A percentile compares a stretch with the other conserved stretches of the same genome.
These are phyloP conservation scores for Ericerus pela DNA, from an alignment of 1,140 invertebrate species.

Conservation along the genomic window DNA sequence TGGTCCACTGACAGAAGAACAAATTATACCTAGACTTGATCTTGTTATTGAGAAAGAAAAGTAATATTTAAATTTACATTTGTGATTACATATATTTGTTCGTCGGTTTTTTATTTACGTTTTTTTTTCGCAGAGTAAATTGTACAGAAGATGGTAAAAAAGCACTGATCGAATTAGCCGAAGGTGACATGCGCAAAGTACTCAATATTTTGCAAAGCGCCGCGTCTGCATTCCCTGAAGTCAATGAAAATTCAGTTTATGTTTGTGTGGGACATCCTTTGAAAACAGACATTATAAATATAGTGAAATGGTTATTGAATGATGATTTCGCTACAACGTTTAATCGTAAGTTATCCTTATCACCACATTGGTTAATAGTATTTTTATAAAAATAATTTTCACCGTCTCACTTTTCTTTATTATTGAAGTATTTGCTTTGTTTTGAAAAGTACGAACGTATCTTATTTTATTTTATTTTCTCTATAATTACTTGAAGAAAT, in stretches of 20 bases:
- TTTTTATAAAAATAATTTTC: not conserved
- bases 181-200: constrained; percentile 97
- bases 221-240: constrained; percentile 64
- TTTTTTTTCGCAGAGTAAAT: constrained; percentile 45
- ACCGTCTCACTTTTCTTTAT: not conserved
- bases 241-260: constrained; percentile 88
- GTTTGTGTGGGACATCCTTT: constrained; percentile 91
- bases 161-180: constrained; percentile 74
- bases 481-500: no score
- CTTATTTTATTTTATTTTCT: no score
- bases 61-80: constrained; percentile 37
- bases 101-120: constrained; percentile 9
- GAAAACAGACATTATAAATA: constrained; percentile 73
- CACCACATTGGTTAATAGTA: not conserved
- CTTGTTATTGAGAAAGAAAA: constrained; percentile 73
- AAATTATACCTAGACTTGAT: constrained; percentile 80
- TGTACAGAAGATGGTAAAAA: constrained; percentile 82
- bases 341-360: constrained; percentile 50
- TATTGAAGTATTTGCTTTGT: not conserved
- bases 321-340: constrained; percentile 65
- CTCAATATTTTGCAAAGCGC: constrained; percentile 92
- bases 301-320: constrained; percentile 78
- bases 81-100: constrained; percentile 15
- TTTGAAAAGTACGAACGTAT: no score
- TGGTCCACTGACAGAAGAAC: constrained; percentile 68